These are phyloP conservation scores for Drosophila athabasca DNA, from an alignment of 1,140 invertebrate species.

Conservation along the genomic window DNA sequence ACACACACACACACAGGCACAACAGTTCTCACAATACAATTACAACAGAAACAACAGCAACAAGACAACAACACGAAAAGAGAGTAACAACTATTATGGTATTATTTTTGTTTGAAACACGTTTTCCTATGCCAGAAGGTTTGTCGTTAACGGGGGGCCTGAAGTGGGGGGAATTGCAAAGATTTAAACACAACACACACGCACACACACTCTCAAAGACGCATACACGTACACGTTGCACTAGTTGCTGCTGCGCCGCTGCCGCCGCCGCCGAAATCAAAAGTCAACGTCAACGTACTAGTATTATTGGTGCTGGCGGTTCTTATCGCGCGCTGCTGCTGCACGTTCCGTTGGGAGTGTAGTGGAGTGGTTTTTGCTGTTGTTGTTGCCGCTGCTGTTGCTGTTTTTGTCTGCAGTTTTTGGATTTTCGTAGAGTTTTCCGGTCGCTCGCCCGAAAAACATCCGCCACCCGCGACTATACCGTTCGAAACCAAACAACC, in stretches of 20 bases:
- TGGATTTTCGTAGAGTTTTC: conserved; percentile 15
- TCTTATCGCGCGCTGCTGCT: conserved; percentile 69
- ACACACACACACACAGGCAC: background rate
- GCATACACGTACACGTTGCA: conserved; percentile 23
- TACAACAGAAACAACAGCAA: background rate
- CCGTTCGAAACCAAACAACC: conserved; percentile 26
- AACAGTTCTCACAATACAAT: background rate
- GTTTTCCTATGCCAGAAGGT: no score
- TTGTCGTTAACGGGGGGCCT: no score
- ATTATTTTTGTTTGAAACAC: no score
- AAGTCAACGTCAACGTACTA: conserved; percentile 48
- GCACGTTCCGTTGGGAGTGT: conserved; percentile 28
- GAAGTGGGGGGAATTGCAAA: no score
- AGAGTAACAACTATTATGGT: conserved; percentile 3
- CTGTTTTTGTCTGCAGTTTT: conserved; percentile 14
- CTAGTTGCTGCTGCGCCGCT: conserved; percentile 23
- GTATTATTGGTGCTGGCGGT: conserved; percentile 23
- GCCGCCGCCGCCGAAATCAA: conserved; percentile 47
- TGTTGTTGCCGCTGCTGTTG: conserved; percentile 11
- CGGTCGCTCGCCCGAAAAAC: conserved; percentile 24
- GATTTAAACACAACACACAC: no score
- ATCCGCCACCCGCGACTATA: conserved; percentile 34
- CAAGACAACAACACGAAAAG: conserved; percentile 7
- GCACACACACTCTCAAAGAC: no score
- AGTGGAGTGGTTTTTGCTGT: conserved; percentile 2